Conservation (phyloP, 2,888 invertebrate species). For the Luperina testacea region DNA sequence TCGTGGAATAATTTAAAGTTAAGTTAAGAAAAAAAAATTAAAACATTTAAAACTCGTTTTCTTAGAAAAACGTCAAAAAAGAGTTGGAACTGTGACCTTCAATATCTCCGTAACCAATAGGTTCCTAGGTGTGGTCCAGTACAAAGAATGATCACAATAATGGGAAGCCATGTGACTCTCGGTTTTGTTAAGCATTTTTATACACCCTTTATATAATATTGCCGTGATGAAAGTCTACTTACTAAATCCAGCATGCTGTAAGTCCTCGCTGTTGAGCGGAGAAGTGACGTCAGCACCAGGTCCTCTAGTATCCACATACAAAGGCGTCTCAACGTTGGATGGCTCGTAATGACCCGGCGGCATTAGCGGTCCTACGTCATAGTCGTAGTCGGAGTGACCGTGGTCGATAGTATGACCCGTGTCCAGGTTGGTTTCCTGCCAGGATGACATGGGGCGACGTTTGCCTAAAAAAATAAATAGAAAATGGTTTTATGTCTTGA, state of each 20-base stretch:
- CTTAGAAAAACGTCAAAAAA: too few relatives aligned
- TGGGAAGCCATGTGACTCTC: too few relatives aligned
- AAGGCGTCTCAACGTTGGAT: conserved; percentile 87
- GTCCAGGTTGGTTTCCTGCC: conserved; percentile 97
- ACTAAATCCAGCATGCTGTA: conserved; percentile 84
- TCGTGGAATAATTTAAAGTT: too few relatives aligned
- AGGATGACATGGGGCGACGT: conserved; percentile 92
- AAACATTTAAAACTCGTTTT: too few relatives aligned
- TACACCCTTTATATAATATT: too few relatives aligned
- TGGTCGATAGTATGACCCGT: conserved; percentile 94
- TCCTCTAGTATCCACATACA: conserved; percentile 93
- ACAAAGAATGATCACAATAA: too few relatives aligned
- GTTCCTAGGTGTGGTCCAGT: too few relatives aligned
- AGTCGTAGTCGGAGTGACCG: conserved; percentile 88
- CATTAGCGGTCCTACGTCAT: conserved; percentile 72
- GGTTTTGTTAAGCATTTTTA: too few relatives aligned
- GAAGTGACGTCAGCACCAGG: conserved; percentile 79
- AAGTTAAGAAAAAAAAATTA: too few relatives aligned
- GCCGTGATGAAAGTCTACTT: conserved; percentile 52
- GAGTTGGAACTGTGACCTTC: too few relatives aligned
- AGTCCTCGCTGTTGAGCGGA: conserved; percentile 85
- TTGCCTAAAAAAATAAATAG: conserved; percentile 69
- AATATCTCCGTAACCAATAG: too few relatives aligned
- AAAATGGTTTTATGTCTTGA: neutral
- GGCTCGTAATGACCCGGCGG: conserved; percentile 81